phyloP scores from a whole-genome alignment of 2,797 vertebrate species.

The Labroides dimidiatus region DNA sequence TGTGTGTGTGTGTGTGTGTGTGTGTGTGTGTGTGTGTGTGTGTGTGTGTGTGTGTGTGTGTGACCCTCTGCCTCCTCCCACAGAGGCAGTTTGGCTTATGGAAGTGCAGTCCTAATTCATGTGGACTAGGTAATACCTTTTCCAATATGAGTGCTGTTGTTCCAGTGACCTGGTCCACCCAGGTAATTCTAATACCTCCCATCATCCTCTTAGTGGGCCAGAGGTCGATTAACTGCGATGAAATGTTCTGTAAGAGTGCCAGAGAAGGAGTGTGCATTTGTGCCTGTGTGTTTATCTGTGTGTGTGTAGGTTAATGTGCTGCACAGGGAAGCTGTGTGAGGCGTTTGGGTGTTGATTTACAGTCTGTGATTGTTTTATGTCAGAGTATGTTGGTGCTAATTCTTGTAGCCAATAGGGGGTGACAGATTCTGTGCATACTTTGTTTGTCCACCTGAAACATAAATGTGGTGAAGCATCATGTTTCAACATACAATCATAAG shows the following conservation, averaged over 20 bases:
- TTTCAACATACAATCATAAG: too few species aligned
- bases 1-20: not conserved
- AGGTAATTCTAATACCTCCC: conserved; percentile 60
- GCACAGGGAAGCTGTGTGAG: not conserved
- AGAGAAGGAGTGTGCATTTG: conserved; percentile 2
- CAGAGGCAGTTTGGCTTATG: conserved; percentile 43
- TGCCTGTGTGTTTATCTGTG: conserved; percentile 15
- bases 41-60: not conserved
- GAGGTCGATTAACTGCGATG: conserved; percentile 61
- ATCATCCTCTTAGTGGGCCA: conserved; percentile 71
- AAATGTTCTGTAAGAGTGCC: conserved; percentile 44
- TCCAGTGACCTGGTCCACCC: conserved; percentile 45
- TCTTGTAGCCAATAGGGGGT: conserved; percentile 15
- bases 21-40: too few species aligned
- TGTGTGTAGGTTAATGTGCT: conserved; percentile 6
- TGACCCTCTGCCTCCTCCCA: conserved; percentile 27
- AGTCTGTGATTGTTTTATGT: not conserved
- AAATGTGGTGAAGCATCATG: too few species aligned
- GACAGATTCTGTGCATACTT: not conserved
- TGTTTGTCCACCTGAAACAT: not conserved
- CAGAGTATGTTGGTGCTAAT: not conserved
- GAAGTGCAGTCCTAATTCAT: conserved; percentile 57
- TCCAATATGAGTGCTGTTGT: conserved; percentile 59
- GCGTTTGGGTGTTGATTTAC: not conserved
- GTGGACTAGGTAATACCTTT: conserved; percentile 53